Conservation (phyloP, 2,797 vertebrate species). For the Acrossocheilus wenchowensis region DNA sequence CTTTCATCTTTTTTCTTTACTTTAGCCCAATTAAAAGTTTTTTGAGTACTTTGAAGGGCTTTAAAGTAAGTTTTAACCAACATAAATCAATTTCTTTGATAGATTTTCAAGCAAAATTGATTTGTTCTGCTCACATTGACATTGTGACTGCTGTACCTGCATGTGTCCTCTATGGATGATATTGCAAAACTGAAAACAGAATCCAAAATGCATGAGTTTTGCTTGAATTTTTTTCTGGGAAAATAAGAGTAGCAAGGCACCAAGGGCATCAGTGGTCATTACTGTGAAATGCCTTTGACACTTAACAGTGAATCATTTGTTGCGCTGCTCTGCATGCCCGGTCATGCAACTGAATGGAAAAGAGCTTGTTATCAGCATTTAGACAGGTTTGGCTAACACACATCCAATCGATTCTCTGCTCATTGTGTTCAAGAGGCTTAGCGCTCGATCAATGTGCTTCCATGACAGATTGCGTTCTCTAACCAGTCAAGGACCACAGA, state of each 20-base stretch:
- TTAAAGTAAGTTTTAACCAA: slow-evolving; percentile 29
- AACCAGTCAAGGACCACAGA: slow-evolving; percentile 22
- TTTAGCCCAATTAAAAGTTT: neutral
- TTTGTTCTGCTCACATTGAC: neutral
- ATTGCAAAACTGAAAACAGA: neutral
- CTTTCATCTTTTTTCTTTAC: neutral
- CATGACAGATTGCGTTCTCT: slow-evolving; percentile 31
- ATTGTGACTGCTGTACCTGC: neutral
- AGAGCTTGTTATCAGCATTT: slow-evolving; percentile 73
- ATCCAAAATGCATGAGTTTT: neutral
- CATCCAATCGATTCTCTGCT: slow-evolving; percentile 70
- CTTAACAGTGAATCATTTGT: slow-evolving; percentile 41
- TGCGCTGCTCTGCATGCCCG: slow-evolving; percentile 8
- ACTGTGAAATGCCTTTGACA: slow-evolving; percentile 32
- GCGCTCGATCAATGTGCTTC: slow-evolving; percentile 70
- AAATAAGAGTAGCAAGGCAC: neutral
- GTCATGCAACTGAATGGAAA: slow-evolving; percentile 53
- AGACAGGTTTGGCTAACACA: slow-evolving; percentile 74
- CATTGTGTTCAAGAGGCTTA: slow-evolving; percentile 77
- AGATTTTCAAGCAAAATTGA: slow-evolving; percentile 14
- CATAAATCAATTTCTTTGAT: slow-evolving; percentile 1
- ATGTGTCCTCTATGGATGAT: neutral
- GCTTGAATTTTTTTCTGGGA: neutral
- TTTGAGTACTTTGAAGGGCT: slow-evolving; percentile 1
- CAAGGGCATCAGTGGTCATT: slow-evolving; percentile 27